Percentiles rank a stretch among this genome's conserved stretches.
Conservation (phyloP, 2,797 vertebrate genomes). For the Yasuhikotakia modesta region DNA sequence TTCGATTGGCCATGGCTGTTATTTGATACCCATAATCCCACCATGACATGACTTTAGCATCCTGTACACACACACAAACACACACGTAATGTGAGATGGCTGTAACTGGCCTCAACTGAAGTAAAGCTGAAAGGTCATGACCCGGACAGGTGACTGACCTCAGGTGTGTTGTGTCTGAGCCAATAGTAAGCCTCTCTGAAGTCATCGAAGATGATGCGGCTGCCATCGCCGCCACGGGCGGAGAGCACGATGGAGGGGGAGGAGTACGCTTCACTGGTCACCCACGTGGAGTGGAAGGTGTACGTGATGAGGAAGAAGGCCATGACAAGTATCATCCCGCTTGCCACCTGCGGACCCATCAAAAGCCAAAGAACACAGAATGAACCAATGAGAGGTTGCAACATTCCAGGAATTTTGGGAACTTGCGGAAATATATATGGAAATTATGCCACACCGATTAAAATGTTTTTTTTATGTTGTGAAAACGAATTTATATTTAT, state of each 20-base stretch:
- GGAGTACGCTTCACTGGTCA: conserved; percentile 98
- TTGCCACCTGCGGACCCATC: conserved; percentile 98
- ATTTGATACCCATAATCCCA: conserved; percentile 99
- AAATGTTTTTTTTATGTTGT: no score
- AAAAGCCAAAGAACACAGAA: no score
- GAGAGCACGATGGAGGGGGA: conserved; percentile 97
- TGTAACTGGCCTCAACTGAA: neutral
- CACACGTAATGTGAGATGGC: neutral
- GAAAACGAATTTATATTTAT: no score
- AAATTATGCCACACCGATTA: no score
- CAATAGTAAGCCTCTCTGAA: conserved; percentile 99
- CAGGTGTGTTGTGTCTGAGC: conserved; percentile 97
- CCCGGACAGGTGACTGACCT: conserved; percentile 74
- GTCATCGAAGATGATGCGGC: conserved; percentile 98
- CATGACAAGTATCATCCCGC: conserved; percentile 99
- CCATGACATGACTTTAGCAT: conserved; percentile 99
- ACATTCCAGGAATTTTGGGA: no score
- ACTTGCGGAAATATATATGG: no score
- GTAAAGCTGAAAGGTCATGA: neutral
- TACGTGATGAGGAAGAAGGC: conserved; percentile 98
- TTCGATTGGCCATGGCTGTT: conserved; percentile 98
- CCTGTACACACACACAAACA: conserved; percentile 72
- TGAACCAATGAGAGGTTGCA: no score
- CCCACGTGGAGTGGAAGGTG: conserved; percentile 99
- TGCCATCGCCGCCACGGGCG: conserved; percentile 92